Conservation (phyloP, 2,797 vertebrate species). For the Microctenopoma lineatum region DNA sequence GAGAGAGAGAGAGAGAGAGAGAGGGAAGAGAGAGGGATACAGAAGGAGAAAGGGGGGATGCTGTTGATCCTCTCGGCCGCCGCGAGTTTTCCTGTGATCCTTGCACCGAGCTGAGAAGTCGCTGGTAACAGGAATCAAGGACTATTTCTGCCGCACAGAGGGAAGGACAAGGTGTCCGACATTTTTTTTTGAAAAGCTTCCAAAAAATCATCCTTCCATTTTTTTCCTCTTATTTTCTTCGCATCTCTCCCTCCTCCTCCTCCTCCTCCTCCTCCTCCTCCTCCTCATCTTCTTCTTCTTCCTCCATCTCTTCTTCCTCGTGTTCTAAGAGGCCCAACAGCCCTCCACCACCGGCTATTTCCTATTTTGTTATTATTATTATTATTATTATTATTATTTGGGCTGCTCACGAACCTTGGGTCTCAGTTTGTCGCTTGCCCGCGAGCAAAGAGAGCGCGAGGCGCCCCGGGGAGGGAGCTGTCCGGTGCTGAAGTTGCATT, state of each 20-base stretch:
- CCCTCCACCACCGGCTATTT: conserved; percentile 34
- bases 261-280: conserved; percentile 27
- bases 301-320: conserved; percentile 34
- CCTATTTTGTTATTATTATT: conserved; percentile 9
- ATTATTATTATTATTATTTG: neutral
- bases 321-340: conserved; percentile 44
- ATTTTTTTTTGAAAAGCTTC: conserved; percentile 54
- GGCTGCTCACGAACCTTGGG: conserved; percentile 32
- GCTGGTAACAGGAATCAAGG: conserved; percentile 50
- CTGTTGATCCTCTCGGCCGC: conserved; percentile 53
- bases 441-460: conserved; percentile 38
- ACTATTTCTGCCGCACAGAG: conserved; percentile 48
- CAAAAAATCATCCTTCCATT: conserved; percentile 38
- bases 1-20: conserved; percentile 27
- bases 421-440: conserved; percentile 14
- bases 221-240: conserved; percentile 34
- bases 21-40: conserved; percentile 41
- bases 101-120: conserved; percentile 25
- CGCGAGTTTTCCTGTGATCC: conserved; percentile 47
- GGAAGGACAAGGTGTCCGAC: conserved; percentile 54
- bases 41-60: conserved; percentile 51
- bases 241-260: conserved; percentile 51
- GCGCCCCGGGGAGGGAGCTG: conserved; percentile 77
- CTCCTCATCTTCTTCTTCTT: conserved; percentile 40
- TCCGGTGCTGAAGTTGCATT: conserved; percentile 88